phyloP scores from a whole-genome alignment of 2,888 invertebrate species.

The Sturmia bella region DNA sequence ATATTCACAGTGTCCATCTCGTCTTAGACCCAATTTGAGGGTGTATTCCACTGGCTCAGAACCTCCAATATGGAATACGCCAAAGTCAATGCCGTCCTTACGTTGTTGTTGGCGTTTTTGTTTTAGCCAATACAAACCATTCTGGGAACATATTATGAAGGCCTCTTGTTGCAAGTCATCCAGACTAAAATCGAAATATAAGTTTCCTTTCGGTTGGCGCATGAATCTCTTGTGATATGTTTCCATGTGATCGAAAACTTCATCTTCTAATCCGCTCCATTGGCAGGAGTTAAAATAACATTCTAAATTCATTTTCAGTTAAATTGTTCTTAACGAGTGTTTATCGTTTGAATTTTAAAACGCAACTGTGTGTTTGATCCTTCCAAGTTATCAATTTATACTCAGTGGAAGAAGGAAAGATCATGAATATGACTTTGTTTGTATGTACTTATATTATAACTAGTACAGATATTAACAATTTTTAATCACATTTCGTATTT shows the following conservation, averaged over 20 bases:
- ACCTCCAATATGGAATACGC: slow-evolving; percentile 73
- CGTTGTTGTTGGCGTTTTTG: slow-evolving; percentile 42
- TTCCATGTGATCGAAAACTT: slow-evolving; percentile 72
- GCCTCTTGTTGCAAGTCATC: slow-evolving; percentile 69
- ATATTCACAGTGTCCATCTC: slow-evolving; percentile 62
- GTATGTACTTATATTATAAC: slow-evolving; percentile 5
- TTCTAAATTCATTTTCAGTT: slow-evolving; percentile 25
- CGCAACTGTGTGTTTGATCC: slow-evolving; percentile 18
- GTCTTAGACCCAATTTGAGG: slow-evolving; percentile 67
- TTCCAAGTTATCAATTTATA: slow-evolving; percentile 6
- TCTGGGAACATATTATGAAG: slow-evolving; percentile 64
- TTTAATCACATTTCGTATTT: background rate
- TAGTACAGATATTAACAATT: background rate
- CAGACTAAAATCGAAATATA: slow-evolving; percentile 68
- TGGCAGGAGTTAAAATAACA: slow-evolving; percentile 70
- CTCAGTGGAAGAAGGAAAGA: background rate
- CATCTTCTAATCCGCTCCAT: slow-evolving; percentile 70
- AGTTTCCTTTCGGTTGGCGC: slow-evolving; percentile 61
- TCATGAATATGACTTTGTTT: background rate
- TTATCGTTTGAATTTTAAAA: background rate
- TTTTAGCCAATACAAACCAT: slow-evolving; percentile 72
- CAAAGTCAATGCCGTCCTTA: slow-evolving; percentile 60
- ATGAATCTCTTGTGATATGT: slow-evolving; percentile 65
- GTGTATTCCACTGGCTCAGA: slow-evolving; percentile 70
- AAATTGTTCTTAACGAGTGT: background rate